A percentile compares a stretch with the other conserved stretches of the same genome.
These are phyloP conservation scores for Neocrepidodera transversa DNA, from an alignment of 2,888 invertebrate genomes.

Conservation along the genomic window DNA sequence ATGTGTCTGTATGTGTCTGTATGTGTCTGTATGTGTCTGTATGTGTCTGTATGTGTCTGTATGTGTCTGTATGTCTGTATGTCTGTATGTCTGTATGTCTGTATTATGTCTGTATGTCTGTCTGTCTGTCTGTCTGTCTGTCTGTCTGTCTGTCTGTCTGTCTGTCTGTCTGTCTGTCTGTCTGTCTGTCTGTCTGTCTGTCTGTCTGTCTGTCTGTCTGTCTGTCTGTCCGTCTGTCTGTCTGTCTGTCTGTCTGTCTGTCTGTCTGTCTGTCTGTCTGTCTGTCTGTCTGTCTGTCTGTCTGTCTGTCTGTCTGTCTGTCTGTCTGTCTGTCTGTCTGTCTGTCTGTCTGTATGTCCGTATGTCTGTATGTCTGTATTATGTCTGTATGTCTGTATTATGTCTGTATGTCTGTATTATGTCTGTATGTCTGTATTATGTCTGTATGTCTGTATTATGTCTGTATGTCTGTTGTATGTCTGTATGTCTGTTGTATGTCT, in stretches of 20 bases:
- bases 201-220: conserved; percentile 11
- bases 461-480: no score
- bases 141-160: conserved; percentile 11
- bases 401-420: no score
- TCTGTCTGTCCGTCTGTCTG: no score
- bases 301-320: conserved; percentile 13
- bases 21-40: conserved; percentile 10
- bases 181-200: conserved; percentile 10
- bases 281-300: conserved; percentile 11
- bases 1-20: conserved; percentile 3
- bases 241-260: conserved; percentile 6
- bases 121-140: conserved; percentile 10
- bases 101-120: conserved; percentile 5
- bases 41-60: conserved; percentile 13
- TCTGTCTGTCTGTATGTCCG: no score
- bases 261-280: conserved; percentile 14
- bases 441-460: no score
- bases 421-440: no score
- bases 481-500: no score
- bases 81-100: conserved; percentile 15
- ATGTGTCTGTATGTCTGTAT: conserved; percentile 9
- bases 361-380: no score
- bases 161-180: conserved; percentile 7
- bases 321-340: conserved; percentile 13
- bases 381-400: no score